These are phyloP conservation scores for Entelurus aequoreus DNA, from an alignment of 2,113 vertebrate genomes.

Conservation along the genomic window DNA sequence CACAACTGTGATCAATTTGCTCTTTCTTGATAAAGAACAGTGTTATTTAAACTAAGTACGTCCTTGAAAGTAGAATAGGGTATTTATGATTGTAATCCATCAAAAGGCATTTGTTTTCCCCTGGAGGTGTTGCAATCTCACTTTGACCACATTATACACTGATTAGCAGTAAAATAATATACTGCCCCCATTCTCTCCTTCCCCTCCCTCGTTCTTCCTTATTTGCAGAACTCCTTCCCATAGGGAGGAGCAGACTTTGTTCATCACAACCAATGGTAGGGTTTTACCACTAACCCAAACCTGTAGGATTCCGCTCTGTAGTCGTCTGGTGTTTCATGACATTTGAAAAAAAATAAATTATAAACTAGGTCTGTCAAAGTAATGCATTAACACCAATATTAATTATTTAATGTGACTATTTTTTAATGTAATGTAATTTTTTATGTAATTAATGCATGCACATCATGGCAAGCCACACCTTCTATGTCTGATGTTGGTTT, in stretches of 20 bases:
- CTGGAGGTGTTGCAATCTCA: slow-evolving; percentile 45
- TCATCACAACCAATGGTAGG: slow-evolving; percentile 29
- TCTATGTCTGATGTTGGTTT: too few species aligned
- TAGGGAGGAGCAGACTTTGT: slow-evolving; percentile 54
- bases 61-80: slow-evolving; percentile 24
- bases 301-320: too few species aligned
- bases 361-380: too few species aligned
- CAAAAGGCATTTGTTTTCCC: slow-evolving; percentile 38
- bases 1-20: slow-evolving; percentile 16
- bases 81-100: slow-evolving; percentile 54
- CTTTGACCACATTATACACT: slow-evolving; percentile 53
- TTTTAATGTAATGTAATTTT: too few species aligned
- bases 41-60: slow-evolving; percentile 37
- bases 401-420: too few species aligned
- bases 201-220: slow-evolving; percentile 40
- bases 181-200: slow-evolving; percentile 31
- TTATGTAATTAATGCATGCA: too few species aligned
- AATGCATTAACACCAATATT: too few species aligned
- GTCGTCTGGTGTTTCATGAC: too few species aligned
- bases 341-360: too few species aligned
- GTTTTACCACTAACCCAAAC: slow-evolving; percentile 32
- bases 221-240: slow-evolving; percentile 59
- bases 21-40: slow-evolving; percentile 22
- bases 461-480: too few species aligned
- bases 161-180: slow-evolving; percentile 55